phyloP scores from a whole-genome alignment of 2,113 vertebrate genomes.

The Hyperoodon ampullatus region DNA sequence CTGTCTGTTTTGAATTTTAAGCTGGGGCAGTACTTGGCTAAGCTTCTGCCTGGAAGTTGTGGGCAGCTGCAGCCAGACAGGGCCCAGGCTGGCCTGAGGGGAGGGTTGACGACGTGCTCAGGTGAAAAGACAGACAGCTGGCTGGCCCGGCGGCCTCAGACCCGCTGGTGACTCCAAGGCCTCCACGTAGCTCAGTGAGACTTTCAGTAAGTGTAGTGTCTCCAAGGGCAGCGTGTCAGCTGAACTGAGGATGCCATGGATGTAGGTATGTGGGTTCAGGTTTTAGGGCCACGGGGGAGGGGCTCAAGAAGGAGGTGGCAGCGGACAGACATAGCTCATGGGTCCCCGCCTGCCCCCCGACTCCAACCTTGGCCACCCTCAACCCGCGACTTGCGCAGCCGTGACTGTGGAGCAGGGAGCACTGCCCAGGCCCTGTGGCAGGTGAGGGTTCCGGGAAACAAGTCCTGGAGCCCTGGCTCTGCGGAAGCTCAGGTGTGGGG shows the following conservation, averaged over 20 bases:
- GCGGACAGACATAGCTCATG: not conserved
- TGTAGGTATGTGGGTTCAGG: not conserved
- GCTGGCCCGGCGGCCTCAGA: not conserved
- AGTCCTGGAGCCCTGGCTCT: not conserved
- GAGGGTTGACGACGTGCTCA: not conserved
- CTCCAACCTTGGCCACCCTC: not conserved
- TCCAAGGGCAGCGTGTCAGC: not conserved
- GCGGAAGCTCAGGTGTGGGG: not conserved
- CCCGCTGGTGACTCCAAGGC: not conserved
- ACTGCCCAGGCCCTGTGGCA: not conserved
- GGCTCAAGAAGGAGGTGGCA: not conserved
- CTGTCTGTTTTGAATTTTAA: not conserved
- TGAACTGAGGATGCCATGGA: not conserved
- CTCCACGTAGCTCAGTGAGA: not conserved
- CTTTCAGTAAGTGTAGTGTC: not conserved
- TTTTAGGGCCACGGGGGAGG: not conserved
- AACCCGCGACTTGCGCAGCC: not conserved
- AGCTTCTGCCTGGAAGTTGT: not conserved
- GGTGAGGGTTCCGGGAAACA: not conserved
- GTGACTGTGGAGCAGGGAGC: not conserved
- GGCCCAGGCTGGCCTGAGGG: not conserved
- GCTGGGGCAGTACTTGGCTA: not conserved
- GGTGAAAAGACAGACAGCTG: not conserved
- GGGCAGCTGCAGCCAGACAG: not conserved
- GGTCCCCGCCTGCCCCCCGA: not conserved